These are phyloP conservation scores for Leucophora obtusa DNA, from an alignment of 2,888 invertebrate genomes.

Conservation along the genomic window DNA sequence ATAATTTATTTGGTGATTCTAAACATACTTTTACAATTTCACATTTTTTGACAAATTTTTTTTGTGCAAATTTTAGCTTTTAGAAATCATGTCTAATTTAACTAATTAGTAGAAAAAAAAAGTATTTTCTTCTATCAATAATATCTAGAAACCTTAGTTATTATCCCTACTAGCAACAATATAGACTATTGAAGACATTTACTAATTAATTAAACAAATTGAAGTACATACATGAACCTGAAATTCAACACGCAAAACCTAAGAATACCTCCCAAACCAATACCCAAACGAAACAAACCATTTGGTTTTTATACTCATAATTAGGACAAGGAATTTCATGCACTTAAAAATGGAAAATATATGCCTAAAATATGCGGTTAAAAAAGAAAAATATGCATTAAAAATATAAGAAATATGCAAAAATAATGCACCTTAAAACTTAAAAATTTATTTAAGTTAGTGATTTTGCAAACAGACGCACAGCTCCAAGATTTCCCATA, in stretches of 20 bases:
- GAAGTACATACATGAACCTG: conserved; percentile 38
- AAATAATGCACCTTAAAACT: too few species aligned
- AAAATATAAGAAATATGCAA: too few species aligned
- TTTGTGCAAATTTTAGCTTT: not conserved
- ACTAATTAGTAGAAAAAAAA: conserved; percentile 53
- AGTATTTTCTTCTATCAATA: conserved; percentile 50
- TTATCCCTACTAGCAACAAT: not conserved
- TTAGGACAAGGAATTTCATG: too few species aligned
- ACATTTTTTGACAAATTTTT: not conserved
- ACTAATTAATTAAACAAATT: conserved; percentile 63
- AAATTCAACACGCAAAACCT: not conserved
- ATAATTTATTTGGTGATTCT: not conserved
- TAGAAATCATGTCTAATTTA: conserved; percentile 53
- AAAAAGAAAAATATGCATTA: too few species aligned
- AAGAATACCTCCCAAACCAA: not conserved
- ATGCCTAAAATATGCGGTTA: too few species aligned
- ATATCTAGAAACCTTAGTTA: conserved; percentile 38
- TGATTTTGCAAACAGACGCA: too few species aligned
- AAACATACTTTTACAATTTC: not conserved
- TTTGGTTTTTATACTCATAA: too few species aligned
- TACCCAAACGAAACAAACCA: not conserved
- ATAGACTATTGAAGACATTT: conserved; percentile 38
- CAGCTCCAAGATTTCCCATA: too few species aligned
- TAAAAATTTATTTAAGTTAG: too few species aligned
- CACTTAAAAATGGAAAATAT: too few species aligned